A percentile compares a stretch with the other conserved stretches of the same genome.
Evolutionary conservation across 2,113 vertebrate species (phyloP).

Genomic region (Phrynosoma platyrhinos): DNA sequence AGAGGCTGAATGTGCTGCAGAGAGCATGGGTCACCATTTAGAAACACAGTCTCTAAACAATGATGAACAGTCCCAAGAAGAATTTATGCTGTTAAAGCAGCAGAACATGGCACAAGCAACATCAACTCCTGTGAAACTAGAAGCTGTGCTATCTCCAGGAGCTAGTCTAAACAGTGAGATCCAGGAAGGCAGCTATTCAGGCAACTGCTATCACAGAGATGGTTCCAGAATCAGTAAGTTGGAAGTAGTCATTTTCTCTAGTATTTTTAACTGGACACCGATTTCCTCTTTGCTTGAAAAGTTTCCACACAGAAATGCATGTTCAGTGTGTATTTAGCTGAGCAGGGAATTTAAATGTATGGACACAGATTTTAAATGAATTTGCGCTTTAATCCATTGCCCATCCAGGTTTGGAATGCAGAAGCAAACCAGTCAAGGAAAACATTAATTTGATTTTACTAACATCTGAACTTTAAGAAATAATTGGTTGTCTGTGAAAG

Average conservation of each 20-base stretch:
- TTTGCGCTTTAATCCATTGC: neutral
- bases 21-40: fast-evolving
- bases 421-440: neutral
- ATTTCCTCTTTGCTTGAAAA: neutral
- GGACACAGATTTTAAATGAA: neutral
- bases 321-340: neutral
- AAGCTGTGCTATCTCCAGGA: neutral
- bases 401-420: neutral
- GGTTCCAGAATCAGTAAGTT: conserved; percentile 86
- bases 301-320: neutral
- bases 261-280: neutral
- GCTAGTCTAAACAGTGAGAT: conserved; percentile 45
- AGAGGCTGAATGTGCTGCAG: neutral
- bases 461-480: neutral
- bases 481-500: neutral
- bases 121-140: conserved; percentile 83
- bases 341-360: neutral
- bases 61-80: neutral
- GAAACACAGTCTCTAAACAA: neutral
- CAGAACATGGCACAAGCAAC: conserved; percentile 74
- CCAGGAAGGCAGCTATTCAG: conserved; percentile 82
- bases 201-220: conserved; percentile 88
- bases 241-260: conserved; percentile 3
- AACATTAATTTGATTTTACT: neutral
- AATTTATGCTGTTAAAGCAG: neutral